phyloP scores from a whole-genome alignment of 2,113 vertebrate species.

The Orthonyx spaldingii region DNA sequence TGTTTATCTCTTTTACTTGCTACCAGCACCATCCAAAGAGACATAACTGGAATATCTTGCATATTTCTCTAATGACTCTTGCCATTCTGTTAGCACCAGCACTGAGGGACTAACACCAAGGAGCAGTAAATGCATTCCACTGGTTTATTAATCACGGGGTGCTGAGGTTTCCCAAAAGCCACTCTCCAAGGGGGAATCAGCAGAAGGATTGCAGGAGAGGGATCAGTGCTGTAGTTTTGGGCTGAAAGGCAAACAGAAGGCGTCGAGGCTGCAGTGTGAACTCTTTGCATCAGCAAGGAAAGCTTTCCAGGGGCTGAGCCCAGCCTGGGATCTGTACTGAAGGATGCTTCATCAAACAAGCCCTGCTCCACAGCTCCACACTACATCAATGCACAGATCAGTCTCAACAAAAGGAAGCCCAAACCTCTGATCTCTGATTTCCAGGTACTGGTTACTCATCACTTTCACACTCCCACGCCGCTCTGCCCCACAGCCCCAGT shows the following conservation, averaged over 20 bases:
- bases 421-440: not conserved
- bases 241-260: not conserved
- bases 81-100: not conserved
- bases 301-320: not conserved
- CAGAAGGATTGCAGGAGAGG: not conserved
- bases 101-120: not conserved
- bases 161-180: not conserved
- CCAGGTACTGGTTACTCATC: not conserved
- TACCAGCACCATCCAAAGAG: constrained; percentile 23
- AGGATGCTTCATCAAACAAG: not conserved
- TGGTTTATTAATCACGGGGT: not conserved
- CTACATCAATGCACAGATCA: not conserved
- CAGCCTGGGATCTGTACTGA: not conserved
- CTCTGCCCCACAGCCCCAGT: not conserved
- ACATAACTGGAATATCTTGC: constrained; percentile 38
- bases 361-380: not conserved
- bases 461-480: rapidly evolving
- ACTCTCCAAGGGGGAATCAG: not conserved
- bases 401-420: not conserved
- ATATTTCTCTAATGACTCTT: constrained; percentile 41
- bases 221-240: not conserved
- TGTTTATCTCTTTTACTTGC: constrained; percentile 2
- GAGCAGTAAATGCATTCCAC: not conserved
- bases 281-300: not conserved
- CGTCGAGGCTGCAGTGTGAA: not conserved